phyloP scores from a whole-genome alignment of 2,888 invertebrate species.

The Caenorhabditis imperialis region DNA sequence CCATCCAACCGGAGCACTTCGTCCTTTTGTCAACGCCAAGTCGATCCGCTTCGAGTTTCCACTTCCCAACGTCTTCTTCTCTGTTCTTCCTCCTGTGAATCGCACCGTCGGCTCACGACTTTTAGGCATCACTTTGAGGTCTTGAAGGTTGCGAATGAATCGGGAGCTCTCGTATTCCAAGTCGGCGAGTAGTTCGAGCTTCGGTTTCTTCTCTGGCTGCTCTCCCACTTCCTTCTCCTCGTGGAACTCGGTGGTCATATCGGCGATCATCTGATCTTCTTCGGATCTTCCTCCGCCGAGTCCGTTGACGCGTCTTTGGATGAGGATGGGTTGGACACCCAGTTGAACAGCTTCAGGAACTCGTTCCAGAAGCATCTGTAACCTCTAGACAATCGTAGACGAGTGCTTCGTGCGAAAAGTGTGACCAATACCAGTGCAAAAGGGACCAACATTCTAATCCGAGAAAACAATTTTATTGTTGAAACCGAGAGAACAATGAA shows the following conservation, averaged over 20 bases:
- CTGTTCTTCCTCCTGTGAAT: slow-evolving; percentile 54
- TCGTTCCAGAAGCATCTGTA: slow-evolving; percentile 27
- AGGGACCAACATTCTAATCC: too few relatives aligned
- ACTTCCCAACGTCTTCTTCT: slow-evolving; percentile 24
- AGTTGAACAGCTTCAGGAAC: slow-evolving; percentile 20
- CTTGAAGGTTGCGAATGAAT: slow-evolving; percentile 27
- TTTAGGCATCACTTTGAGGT: slow-evolving; percentile 49
- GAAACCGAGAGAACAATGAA: too few relatives aligned
- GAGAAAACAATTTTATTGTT: too few relatives aligned
- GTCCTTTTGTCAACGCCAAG: slow-evolving; percentile 46
- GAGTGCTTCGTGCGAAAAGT: background rate
- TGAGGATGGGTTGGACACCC: background rate
- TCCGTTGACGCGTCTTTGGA: slow-evolving; percentile 25
- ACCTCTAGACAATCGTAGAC: background rate
- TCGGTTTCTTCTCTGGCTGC: slow-evolving; percentile 62
- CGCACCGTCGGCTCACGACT: slow-evolving; percentile 16
- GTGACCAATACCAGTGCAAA: too few relatives aligned
- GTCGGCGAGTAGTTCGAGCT: slow-evolving; percentile 52
- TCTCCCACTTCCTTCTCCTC: slow-evolving; percentile 29
- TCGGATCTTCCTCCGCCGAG: slow-evolving; percentile 19
- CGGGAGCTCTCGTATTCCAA: slow-evolving; percentile 48
- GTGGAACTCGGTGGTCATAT: slow-evolving; percentile 13
- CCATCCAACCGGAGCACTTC: slow-evolving; percentile 57
- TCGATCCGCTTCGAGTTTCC: slow-evolving; percentile 51
- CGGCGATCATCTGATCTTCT: slow-evolving; percentile 8